Evolutionary conservation across 2,888 invertebrate species (phyloP), one percentile per base, ranked within the genome.

Genomic region (Willowsia nigromaculata): DNA sequence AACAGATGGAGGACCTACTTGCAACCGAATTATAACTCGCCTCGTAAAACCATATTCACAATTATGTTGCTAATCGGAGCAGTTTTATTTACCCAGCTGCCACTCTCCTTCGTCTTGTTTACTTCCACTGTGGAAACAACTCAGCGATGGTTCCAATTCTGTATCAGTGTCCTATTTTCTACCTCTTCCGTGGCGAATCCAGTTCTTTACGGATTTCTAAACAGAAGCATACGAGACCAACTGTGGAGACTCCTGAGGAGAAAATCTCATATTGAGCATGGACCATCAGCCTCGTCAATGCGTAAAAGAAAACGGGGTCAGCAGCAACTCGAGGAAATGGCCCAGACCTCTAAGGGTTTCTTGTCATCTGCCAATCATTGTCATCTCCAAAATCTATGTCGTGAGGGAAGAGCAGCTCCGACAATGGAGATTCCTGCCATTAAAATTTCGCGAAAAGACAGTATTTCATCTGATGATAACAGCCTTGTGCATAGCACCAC

Each of bases 141-240:
- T 53, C 89, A 90, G 62, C 40, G 81, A 15, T 71, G 91, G 59
- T 92, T 92, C 76, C 90, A 90, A 50, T 89, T 90, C 85, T 89
- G 90, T 78, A 90, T 85, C 56, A 90, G 88, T 47, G 81, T 92
- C 62, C 90, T 92, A 65, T 89, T 91, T 65, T 90, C 92, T 53
- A 74, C 91, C n/a, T 90, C 92, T 0, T 91, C 92, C 0, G 87
- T 92, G 1, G 84, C 91, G 1, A 92, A 92, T 86, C 93, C 93
- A 33, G 88, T 93, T 27, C 91, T 93, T 30, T 93, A 93, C 62
- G 93, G 93, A 27, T 91, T 93, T 62, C 91, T 93, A 13, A 93
- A 93, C 56, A 81, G 93, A 71, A 91, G 88, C 86, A 93, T 93
- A 59, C 89, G 93, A 40, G 82, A 91, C 40, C 91, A 92, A 59